Evolutionary conservation across 2,888 invertebrate species (phyloP), one percentile per base, ranked within the genome.

Genomic region (Parnassius mnemosyne): DNA sequence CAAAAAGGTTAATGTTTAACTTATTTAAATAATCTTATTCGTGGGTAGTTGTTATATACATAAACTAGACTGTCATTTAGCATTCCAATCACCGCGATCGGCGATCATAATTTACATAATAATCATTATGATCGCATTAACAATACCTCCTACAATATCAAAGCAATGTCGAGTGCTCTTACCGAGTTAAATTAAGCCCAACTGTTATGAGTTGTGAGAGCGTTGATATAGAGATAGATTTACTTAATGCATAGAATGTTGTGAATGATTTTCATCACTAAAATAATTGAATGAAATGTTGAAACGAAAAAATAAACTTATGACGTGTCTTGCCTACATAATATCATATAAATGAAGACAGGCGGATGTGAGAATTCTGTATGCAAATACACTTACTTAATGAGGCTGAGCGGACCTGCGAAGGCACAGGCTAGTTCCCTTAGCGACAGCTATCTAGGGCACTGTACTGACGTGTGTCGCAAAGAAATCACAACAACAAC

Each of bases 321-420:
- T 89, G 89, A 91, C 90, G 90, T 90, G 90, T 89, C 89, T 78
- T 87, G 77, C 84, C 85, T 83, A 86, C 86, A 79, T 77, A 61
- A 57, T 64, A 64, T 67, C 71, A 70, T 57, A 57, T 51, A 57
- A 53, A 54, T 73, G 73, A 71, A 71, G 77, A 70, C 68, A 78
- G 81, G 80, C 83, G 84, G 83, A 86, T 85, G 75, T 79, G 74
- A 73, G 77, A 77, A 74, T 69, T 78, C 69, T 77, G 72, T 83
- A 87, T 88, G 85, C 84, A 83, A 87, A 88, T 84, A 79, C 69
- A 87, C 86, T 88, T 74, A 88, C 87, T 84, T 83, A 86, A 81
- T 70, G 83, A 78, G 84, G 83, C 78, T 85, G 81, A 77, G 71
- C 71, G 77, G 78, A 81, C 80, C 85, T 84, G 80, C 76, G 72